A percentile compares a stretch with the other conserved stretches of the same genome.
These are phyloP conservation scores for Drosophila hawaiiensis DNA, from an alignment of 2,888 invertebrate species.

Conservation along the genomic window DNA sequence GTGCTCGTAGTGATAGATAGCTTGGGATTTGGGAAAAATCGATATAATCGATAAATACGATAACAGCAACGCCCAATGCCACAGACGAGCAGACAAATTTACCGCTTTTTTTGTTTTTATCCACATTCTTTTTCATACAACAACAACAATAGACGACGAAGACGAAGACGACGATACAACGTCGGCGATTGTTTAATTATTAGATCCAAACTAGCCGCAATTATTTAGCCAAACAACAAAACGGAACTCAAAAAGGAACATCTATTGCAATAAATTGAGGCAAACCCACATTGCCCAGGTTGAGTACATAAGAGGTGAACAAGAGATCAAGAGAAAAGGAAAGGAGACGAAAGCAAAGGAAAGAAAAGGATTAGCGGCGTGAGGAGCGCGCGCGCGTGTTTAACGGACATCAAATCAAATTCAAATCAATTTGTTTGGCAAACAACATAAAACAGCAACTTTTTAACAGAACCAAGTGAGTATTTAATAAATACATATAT, in stretches of 20 bases:
- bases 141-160: conserved; percentile 46
- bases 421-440: conserved; percentile 49
- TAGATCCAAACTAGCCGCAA: conserved; percentile 44
- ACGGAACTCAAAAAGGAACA: conserved; percentile 10
- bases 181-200: conserved; percentile 51
- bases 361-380: conserved; percentile 56
- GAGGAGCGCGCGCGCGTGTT: conserved; percentile 64
- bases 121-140: conserved; percentile 40
- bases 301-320: conserved; percentile 11
- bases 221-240: conserved; percentile 32
- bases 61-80: conserved; percentile 41
- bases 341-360: not conserved
- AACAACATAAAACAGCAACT: conserved; percentile 39
- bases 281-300: conserved; percentile 3
- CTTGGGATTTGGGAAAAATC: conserved; percentile 60
- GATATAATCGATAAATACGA: conserved; percentile 72
- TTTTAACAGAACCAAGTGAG: conserved; percentile 71
- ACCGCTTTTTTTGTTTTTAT: conserved; percentile 50
- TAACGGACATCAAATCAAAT: conserved; percentile 37
- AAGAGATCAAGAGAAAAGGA: conserved; percentile 18
- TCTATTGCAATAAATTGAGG: conserved; percentile 47
- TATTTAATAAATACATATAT: conserved; percentile 48
- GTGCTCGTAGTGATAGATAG: conserved; percentile 14
- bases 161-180: conserved; percentile 49
- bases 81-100: conserved; percentile 40